Base-by-base conservation (phyloP, 1,140 invertebrate genomes). In the Zaprionus capensis region DNA sequence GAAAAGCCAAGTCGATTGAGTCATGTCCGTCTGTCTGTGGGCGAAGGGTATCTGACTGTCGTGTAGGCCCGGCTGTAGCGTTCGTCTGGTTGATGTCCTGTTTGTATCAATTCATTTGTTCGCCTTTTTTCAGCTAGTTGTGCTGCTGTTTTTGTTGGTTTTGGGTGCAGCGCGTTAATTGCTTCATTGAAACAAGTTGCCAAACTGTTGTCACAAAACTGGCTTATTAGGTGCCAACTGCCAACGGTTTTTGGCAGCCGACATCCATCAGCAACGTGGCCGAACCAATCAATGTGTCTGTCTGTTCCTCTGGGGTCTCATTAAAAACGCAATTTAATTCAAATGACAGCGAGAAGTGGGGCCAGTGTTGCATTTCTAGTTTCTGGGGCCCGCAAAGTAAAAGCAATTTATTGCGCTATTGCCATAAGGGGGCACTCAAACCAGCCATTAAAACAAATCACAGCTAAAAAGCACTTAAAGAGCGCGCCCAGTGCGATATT, bases 141-240 rank as follows among this genome's bases (percentile, higher is more conserved):
- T 51, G 56, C 9, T 69, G 66, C 24, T 44, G 69, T 71, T 78
- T 20, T 51, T 26, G 24, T 46, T 49, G 71, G 57, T 53, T 24
- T 28, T 55, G 71, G 38, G 12, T 24, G 41, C 58, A 59, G 28
- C 56, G 51, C 59, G 76, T 78, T 91, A 91, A 91, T 91, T 91
- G 90, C 88, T 91, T 91, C 84, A 91, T 91, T 91, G 81, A 79
- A 72, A 91, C 76, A 87, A 79, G 82, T 78, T 83, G 58, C 70
- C 83, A 91, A 38, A 81, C 72, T 82, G 65, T 55, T 49, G 59
- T 71, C 76, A 70, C 67, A 34, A 73, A 78, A 79, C 31, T 76
- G 68, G 67, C 68, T 91, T 80, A 88, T 91, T 80, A 83, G 82
- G 79, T 91, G 88, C 70, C 75, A 91, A 91, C 78, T 67, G 79